Evolutionary conservation across 2,113 vertebrate genomes (phyloP), one percentile per base, ranked within the genome.

Genomic region (Calidris pygmaea): DNA sequence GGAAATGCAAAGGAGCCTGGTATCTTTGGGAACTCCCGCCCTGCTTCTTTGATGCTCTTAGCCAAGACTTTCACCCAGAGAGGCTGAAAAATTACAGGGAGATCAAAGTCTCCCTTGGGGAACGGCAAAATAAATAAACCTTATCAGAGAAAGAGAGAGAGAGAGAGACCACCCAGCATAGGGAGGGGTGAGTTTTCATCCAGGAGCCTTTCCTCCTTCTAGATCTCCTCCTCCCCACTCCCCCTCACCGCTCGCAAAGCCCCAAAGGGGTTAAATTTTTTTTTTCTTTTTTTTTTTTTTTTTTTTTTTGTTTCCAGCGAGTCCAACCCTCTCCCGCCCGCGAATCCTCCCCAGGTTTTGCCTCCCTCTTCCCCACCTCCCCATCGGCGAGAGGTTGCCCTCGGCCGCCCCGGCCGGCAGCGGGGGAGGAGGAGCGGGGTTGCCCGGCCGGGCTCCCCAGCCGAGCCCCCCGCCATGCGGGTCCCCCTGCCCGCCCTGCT

Each of bases 281-380:
- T 41, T 10, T 45, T 45, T 43, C 5, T 43, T 43, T 14, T 43
- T 45, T 45, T 47, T 47, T 47, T 47, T 47, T 9, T 47, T 47
- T 47, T 45, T 45, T 45, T 45, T 45, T 19, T 19, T 24, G 62
- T 9, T 10, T 14, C 32, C 78, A 63, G 17, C 9, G 7, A 81
- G 22, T 24, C 14, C 74, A 70, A 8, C 52, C 56, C 74, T 58
- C 87, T 83, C 93, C 77, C 20, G 35, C 26, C 30, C 10, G 27
- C 10, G 29, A 63, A 52, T 92, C 95, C 94, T 92, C 27, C 48
- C 94, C 81, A 16, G 95, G 90, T 94, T 97, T 93, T 91, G 76
- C 68, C 85, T 90, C 45, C 89, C 87, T 73, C 87, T 56, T 23
- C 58, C 18, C n/a, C 34, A 2, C 23, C 62, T 63, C 56, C 50